phyloP scores from a whole-genome alignment of 1,140 invertebrate species.

The Neodiprion pinetum region DNA sequence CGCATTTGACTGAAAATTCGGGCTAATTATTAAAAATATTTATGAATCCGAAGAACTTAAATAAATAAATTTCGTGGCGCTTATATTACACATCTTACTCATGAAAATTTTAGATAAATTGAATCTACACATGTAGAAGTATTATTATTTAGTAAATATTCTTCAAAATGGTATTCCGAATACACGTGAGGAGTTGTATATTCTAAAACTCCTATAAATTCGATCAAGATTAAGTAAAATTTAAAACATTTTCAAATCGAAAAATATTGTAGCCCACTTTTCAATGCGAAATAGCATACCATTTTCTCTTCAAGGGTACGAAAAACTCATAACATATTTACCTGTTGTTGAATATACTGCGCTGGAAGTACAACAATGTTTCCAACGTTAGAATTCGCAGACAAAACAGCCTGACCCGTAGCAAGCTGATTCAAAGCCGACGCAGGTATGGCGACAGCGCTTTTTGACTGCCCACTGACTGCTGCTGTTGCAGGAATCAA shows the following conservation, averaged over 20 bases:
- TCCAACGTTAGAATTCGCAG: constrained; percentile 60
- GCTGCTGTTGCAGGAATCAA: constrained; percentile 56
- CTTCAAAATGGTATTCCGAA: constrained; percentile 18
- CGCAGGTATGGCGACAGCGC: constrained; percentile 55
- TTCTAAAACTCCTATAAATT: constrained; percentile 1
- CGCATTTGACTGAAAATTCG: too few species aligned
- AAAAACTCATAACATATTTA: constrained; percentile 19
- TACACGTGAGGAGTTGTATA: constrained; percentile 4
- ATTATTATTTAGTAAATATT: constrained; percentile 6
- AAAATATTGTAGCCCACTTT: too few species aligned
- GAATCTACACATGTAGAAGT: too few species aligned
- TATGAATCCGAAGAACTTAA: not conserved
- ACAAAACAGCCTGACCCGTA: constrained; percentile 64
- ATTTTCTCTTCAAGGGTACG: too few species aligned
- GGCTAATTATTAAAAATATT: not conserved
- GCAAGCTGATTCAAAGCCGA: constrained; percentile 62
- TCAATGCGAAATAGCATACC: too few species aligned
- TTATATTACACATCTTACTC: too few species aligned
- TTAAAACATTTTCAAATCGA: constrained; percentile 18
- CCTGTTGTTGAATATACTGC: constrained; percentile 65
- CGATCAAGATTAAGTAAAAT: constrained; percentile 13
- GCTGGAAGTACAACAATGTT: constrained; percentile 68
- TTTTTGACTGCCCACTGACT: constrained; percentile 49
- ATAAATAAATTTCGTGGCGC: constrained; percentile 19
- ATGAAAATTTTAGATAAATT: too few species aligned